phyloP scores from a whole-genome alignment of 2,888 invertebrate genomes.

The Odontocerum albicorne region DNA sequence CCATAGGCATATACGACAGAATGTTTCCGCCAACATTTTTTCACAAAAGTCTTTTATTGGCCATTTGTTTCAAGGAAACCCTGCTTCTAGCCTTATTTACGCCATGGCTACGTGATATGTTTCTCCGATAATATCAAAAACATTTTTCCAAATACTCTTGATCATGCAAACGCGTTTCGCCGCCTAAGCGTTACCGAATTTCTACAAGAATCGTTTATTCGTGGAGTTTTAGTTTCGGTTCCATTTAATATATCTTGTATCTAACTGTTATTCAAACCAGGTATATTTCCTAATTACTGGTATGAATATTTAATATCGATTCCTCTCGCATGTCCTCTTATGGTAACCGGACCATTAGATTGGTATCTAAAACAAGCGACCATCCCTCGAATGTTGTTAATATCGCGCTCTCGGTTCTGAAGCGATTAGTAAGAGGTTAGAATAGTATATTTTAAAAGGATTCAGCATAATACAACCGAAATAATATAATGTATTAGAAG shows the following conservation, averaged over 20 bases:
- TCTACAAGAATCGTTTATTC: too few relatives aligned
- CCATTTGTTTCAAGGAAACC: background rate
- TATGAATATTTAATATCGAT: conserved; percentile 31
- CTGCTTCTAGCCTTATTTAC: background rate
- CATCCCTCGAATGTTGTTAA: too few relatives aligned
- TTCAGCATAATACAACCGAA: too few relatives aligned
- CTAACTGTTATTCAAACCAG: conserved; percentile 24
- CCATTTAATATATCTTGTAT: too few relatives aligned
- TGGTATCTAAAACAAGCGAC: background rate
- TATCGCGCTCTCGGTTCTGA: too few relatives aligned
- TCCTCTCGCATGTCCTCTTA: conserved; percentile 1
- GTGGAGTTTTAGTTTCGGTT: too few relatives aligned
- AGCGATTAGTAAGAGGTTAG: too few relatives aligned
- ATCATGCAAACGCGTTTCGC: conserved; percentile 9
- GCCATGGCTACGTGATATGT: background rate
- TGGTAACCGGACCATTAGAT: conserved; percentile 12
- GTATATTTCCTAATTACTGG: conserved; percentile 35
- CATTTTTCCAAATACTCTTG: background rate
- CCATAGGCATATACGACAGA: too few relatives aligned
- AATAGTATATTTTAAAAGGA: too few relatives aligned
- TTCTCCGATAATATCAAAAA: background rate
- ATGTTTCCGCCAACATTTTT: background rate
- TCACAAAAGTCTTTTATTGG: background rate
- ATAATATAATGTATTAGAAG: too few relatives aligned
- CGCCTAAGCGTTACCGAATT: background rate